Percentiles rank a stretch among this genome's conserved stretches.
Conservation (phyloP, 2,113 vertebrate species). For the Guaruba guarouba region DNA sequence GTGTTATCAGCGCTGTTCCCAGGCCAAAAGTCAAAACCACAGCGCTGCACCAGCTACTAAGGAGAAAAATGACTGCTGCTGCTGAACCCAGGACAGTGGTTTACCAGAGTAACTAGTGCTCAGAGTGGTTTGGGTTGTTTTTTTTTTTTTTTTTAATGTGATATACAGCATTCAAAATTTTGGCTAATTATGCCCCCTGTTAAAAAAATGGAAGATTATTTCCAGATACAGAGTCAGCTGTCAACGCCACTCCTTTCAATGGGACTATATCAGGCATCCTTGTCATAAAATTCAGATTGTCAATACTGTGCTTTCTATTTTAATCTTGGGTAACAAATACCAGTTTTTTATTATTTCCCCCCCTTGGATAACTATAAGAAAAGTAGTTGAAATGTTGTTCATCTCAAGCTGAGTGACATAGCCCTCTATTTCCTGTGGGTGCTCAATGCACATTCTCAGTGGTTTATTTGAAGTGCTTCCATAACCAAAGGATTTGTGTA, state of each 20-base stretch:
- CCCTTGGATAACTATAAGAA: conserved; percentile 12
- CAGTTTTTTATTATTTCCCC: conserved; percentile 5
- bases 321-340: conserved; percentile 56
- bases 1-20: no score
- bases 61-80: no score
- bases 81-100: not conserved
- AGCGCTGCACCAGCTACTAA: no score
- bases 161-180: conserved; percentile 39
- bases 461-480: conserved; percentile 41
- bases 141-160: not conserved
- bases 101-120: conserved; percentile 62
- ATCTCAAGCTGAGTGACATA: conserved; percentile 42
- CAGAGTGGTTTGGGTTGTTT: not conserved
- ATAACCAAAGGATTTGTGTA: conserved; percentile 38
- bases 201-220: conserved; percentile 62
- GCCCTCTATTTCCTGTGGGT: conserved; percentile 8
- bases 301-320: conserved; percentile 59
- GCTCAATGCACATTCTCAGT: conserved; percentile 29
- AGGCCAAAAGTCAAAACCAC: no score
- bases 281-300: conserved; percentile 56
- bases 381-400: conserved; percentile 6
- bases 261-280: conserved; percentile 48
- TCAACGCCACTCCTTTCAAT: conserved; percentile 53
- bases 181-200: conserved; percentile 52
- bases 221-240: conserved; percentile 62